These are phyloP conservation scores for Xenopus petersii DNA, from an alignment of 2,797 vertebrate genomes.

Conservation along the genomic window DNA sequence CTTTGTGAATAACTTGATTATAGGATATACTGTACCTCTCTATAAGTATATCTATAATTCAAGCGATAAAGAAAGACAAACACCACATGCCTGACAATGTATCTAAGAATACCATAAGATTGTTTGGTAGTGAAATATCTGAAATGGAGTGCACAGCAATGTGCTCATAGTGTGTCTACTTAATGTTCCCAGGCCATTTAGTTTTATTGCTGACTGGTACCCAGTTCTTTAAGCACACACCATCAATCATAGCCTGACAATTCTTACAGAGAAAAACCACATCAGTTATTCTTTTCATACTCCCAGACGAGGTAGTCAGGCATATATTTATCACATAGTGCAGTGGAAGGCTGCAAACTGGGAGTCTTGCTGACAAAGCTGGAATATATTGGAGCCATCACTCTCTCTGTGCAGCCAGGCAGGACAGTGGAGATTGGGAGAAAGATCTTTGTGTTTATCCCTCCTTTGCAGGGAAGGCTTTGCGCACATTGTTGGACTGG, in stretches of 20 bases:
- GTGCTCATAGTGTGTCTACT: background rate
- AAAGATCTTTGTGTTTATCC: slow-evolving; percentile 35
- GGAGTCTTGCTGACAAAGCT: slow-evolving; percentile 44
- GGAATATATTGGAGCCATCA: slow-evolving; percentile 38
- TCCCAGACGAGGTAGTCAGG: slow-evolving; percentile 21
- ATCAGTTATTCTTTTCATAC: slow-evolving; percentile 41
- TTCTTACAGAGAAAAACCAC: slow-evolving; percentile 23
- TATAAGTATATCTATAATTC: too few relatives aligned
- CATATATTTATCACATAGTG: slow-evolving; percentile 33
- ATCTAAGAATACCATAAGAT: background rate
- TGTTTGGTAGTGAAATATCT: background rate
- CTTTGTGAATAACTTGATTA: too few relatives aligned
- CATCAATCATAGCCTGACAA: slow-evolving; percentile 42
- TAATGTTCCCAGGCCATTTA: slow-evolving; percentile 19
- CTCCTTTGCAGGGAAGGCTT: background rate
- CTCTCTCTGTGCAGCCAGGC: slow-evolving; percentile 22
- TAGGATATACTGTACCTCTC: too few relatives aligned
- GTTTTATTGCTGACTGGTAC: slow-evolving; percentile 29
- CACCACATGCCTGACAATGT: background rate
- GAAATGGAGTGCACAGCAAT: background rate
- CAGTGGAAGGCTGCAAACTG: slow-evolving; percentile 23
- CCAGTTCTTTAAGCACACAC: slow-evolving; percentile 12
- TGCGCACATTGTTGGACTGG: background rate
- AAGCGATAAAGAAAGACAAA: too few relatives aligned
- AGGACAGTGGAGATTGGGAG: slow-evolving; percentile 10